These are phyloP conservation scores for Blomia tropicalis DNA, from an alignment of 2,888 invertebrate species.

Conservation along the genomic window DNA sequence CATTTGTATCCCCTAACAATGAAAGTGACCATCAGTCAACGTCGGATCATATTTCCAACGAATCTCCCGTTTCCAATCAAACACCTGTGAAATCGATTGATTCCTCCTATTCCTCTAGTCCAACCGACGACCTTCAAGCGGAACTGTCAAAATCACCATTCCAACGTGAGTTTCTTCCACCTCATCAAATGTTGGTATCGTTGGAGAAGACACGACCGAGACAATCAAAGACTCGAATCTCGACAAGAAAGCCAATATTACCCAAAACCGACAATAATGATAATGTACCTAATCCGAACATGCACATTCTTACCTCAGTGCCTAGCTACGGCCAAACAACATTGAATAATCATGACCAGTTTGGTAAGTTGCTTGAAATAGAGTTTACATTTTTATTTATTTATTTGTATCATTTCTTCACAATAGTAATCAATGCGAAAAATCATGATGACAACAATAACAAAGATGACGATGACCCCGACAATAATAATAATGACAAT, in stretches of 20 bases:
- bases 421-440: too few relatives aligned
- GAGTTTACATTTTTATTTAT: too few relatives aligned
- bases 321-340: neutral
- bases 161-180: neutral
- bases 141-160: neutral
- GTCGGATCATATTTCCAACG: neutral
- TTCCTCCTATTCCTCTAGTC: neutral
- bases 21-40: neutral
- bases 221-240: slow-evolving; percentile 2
- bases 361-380: too few relatives aligned
- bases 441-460: neutral
- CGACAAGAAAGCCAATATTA: neutral
- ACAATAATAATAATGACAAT: neutral
- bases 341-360: neutral
- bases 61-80: neutral
- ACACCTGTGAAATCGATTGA: neutral
- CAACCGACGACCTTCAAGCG: neutral
- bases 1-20: neutral
- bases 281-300: neutral
- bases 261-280: neutral
- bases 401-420: too few relatives aligned
- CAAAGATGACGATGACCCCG: neutral
- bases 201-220: slow-evolving; percentile 6
- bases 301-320: neutral
- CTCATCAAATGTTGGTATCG: slow-evolving; percentile 6